Evolutionary conservation across 2,797 vertebrate species (phyloP).

Genomic region (Austrolebias charrua): DNA sequence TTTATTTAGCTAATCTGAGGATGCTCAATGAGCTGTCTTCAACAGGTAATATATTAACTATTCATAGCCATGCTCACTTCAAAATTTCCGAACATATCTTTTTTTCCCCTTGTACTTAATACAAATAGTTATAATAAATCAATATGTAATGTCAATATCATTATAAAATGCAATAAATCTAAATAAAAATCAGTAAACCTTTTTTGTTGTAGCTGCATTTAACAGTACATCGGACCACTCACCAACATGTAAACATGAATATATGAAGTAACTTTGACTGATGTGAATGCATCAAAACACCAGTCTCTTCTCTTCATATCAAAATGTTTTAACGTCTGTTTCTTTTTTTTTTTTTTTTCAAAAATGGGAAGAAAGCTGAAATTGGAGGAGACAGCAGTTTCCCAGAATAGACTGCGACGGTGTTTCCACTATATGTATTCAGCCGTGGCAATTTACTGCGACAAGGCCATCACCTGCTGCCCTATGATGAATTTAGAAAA

Average conservation of each 20-base stretch:
- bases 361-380: slow-evolving; percentile 50
- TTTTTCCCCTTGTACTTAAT: no score
- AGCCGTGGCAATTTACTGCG: slow-evolving; percentile 53
- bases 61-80: no score
- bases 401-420: slow-evolving; percentile 57
- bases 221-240: no score
- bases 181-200: no score
- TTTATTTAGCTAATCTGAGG: no score
- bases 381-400: slow-evolving; percentile 59
- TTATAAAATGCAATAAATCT: no score
- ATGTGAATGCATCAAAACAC: slow-evolving; percentile 22
- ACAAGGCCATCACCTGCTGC: slow-evolving; percentile 70
- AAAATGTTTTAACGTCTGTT: slow-evolving; percentile 12
- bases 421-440: slow-evolving; percentile 55
- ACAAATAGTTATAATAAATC: no score
- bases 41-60: no score
- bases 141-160: no score
- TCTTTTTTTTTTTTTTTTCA: neutral
- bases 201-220: no score
- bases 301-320: slow-evolving; percentile 23
- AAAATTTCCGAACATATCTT: no score
- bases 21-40: no score
- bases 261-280: slow-evolving; percentile 10
- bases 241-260: slow-evolving; percentile 7
- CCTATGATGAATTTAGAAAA: slow-evolving; percentile 34